These are phyloP conservation scores for Bombyx mandarina DNA, from an alignment of 1,140 invertebrate species.

Conservation along the genomic window DNA sequence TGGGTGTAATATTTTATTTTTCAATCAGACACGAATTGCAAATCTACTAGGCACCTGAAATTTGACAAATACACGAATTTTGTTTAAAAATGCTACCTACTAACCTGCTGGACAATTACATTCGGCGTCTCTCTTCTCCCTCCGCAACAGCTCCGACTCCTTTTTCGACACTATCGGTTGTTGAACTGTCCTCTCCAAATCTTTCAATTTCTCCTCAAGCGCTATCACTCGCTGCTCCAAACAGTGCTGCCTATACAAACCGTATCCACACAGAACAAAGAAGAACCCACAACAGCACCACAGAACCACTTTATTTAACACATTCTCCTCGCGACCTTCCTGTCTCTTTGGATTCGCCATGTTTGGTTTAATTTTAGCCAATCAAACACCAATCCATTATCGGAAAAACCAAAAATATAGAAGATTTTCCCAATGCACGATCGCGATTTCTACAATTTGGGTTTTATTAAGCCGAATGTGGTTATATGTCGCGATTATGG, in stretches of 20 bases:
- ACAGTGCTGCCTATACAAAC: slow-evolving; percentile 38
- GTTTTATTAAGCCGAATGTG: no score
- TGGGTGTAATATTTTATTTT: neutral
- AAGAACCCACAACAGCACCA: slow-evolving; percentile 51
- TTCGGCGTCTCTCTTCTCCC: slow-evolving; percentile 42
- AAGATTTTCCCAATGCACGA: no score
- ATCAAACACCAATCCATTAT: no score
- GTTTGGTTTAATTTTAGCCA: slow-evolving; percentile 9
- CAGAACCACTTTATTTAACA: slow-evolving; percentile 45
- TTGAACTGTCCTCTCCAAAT: slow-evolving; percentile 23
- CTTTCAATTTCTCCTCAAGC: slow-evolving; percentile 35
- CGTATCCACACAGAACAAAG: slow-evolving; percentile 41
- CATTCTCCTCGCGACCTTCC: slow-evolving; percentile 20
- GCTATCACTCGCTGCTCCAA: slow-evolving; percentile 42
- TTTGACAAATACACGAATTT: no score
- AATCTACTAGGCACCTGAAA: neutral
- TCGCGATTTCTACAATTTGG: no score
- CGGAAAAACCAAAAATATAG: no score
- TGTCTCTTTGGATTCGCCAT: slow-evolving; percentile 27
- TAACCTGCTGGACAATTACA: slow-evolving; percentile 59
- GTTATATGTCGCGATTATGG: no score
- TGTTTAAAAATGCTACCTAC: slow-evolving; percentile 4
- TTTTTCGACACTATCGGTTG: slow-evolving; percentile 12
- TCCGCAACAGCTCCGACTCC: slow-evolving; percentile 21
- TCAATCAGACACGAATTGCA: neutral